Evolutionary conservation across 2,797 vertebrate species (phyloP), one percentile per base, ranked within the genome.

Genomic region (Triplophysa bombifrons): DNA sequence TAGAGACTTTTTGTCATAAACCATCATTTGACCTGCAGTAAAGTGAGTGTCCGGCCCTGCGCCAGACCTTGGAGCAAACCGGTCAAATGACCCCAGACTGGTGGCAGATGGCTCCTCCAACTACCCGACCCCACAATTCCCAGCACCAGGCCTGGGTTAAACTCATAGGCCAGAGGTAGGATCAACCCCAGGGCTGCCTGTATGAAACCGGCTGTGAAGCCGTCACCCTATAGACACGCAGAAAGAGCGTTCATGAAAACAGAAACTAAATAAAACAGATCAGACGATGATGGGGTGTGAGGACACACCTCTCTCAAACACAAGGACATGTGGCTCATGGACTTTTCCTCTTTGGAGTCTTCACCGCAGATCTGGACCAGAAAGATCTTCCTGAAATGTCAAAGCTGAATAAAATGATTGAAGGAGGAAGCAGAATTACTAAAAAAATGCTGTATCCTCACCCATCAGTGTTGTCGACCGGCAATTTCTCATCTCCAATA

Each of bases 161-260:
- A 93, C 85, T 92, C 84, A 16, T 94, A 95, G 0, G 86, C 93
- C 53, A 95, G 34, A 53, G 93, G 93, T 38, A 95, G 84, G 0
- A 94, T 82, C 76, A 94, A 78, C 44, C 87, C 63, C 38, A 93
- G 51, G 27, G 90, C 80, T 0, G 89, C 86, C 22, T 92, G 90
- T 2, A 86, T 84, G 73, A 94, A 89, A 46, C 89, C 90, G 0
- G 90, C 85, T 0, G 55, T 25, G 5, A 91, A 87, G 25, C 83
- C 75, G 56, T 80, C 85, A 50, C 87, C 90, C 92, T 94, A 85
- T 0, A 56, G 55, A 44, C 70, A 27, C 14, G 58, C 55, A 72
- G 78, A 8, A 65, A 44, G 69, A 27, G 48, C 64, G 19, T 2
- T 78, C 20, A 71, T 12, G 13, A 14, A 17, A 73, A 50, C 46